Evolutionary conservation across 2,797 vertebrate species (phyloP).

Genomic region (Yasuhikotakia modesta): DNA sequence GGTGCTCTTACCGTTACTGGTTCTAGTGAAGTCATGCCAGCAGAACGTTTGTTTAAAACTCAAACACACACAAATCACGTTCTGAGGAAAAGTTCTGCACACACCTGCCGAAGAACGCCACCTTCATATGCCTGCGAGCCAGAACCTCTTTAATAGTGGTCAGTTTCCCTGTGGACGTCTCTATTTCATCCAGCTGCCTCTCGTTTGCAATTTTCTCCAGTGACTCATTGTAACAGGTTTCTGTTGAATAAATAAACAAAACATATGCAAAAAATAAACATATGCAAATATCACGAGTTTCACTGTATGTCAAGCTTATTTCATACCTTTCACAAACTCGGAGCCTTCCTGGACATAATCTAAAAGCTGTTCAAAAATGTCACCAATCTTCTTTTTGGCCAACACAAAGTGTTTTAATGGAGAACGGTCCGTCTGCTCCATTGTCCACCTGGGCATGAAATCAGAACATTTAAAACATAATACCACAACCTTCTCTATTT

Average conservation of each 20-base stretch:
- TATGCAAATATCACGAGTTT: neutral
- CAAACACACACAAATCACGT: neutral
- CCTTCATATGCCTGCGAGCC: conserved; percentile 95
- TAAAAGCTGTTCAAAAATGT: conserved; percentile 89
- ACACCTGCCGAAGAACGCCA: conserved; percentile 99
- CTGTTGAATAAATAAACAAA: conserved; percentile 58
- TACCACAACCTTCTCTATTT: neutral
- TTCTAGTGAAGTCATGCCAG: conserved; percentile 72
- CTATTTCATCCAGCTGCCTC: conserved; percentile 84
- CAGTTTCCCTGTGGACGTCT: conserved; percentile 83
- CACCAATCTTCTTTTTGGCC: conserved; percentile 91
- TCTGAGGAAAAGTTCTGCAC: neutral
- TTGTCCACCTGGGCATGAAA: conserved; percentile 23
- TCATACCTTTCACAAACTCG: conserved; percentile 88
- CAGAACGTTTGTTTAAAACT: neutral
- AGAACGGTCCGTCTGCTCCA: conserved; percentile 82
- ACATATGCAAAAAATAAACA: neutral
- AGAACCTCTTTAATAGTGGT: conserved; percentile 89
- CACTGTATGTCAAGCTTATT: neutral
- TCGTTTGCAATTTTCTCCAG: conserved; percentile 81
- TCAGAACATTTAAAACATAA: neutral
- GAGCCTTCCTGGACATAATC: conserved; percentile 87
- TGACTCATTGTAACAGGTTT: conserved; percentile 81
- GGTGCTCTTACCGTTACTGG: conserved; percentile 97
- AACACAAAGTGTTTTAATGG: conserved; percentile 94